Conservation (phyloP, 1,140 invertebrate species). For the Drosophila parvula region DNA sequence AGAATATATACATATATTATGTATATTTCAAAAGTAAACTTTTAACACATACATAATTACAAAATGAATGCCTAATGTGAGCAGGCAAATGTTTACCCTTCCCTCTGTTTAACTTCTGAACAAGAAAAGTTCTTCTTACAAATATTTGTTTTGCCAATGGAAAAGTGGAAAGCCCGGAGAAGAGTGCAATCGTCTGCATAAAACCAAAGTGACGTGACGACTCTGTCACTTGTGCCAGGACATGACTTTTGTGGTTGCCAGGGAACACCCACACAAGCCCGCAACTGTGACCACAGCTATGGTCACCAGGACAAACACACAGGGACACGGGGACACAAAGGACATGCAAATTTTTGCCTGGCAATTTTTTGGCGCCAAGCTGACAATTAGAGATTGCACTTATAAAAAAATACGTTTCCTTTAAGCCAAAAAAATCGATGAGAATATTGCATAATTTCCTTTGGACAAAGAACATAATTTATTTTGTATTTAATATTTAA, state of each 20-base stretch:
- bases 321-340: not conserved
- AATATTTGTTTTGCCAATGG: slow-evolving; percentile 3
- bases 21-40: not conserved
- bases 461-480: too few relatives aligned
- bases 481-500: too few relatives aligned
- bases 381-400: slow-evolving; percentile 3
- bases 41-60: not conserved
- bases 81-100: not conserved
- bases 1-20: not conserved
- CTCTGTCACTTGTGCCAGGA: slow-evolving; percentile 34
- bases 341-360: slow-evolving; percentile 19
- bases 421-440: not conserved
- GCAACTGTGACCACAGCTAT: slow-evolving; percentile 11
- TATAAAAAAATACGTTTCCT: not conserved
- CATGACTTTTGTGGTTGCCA: slow-evolving; percentile 31
- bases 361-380: slow-evolving; percentile 60
- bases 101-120: not conserved
- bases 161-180: not conserved
- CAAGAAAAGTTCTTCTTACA: slow-evolving; percentile 1
- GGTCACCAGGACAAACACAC: slow-evolving; percentile 8
- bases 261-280: slow-evolving; percentile 11
- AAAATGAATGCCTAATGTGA: not conserved
- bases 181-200: slow-evolving; percentile 18
- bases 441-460: too few relatives aligned
- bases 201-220: slow-evolving; percentile 16